Evolutionary conservation across 37 sponge, comb jelly and placozoan genomes (phyloP).

Genomic region (Agelas oroides): DNA sequence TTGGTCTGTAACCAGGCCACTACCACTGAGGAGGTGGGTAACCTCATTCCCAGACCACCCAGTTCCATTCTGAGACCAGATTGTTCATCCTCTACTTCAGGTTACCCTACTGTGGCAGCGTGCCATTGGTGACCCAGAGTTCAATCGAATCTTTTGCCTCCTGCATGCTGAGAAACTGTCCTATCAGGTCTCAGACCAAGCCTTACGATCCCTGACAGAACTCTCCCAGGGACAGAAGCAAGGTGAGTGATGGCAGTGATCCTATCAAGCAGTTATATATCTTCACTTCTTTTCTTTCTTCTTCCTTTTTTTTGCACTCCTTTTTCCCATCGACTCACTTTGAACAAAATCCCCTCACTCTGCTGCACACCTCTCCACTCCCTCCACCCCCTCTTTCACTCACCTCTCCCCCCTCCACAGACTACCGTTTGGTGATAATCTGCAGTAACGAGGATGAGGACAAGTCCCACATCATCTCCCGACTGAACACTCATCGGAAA

Average conservation of each 20-base stretch:
- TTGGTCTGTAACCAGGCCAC: constrained; percentile 60
- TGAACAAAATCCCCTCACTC: no score
- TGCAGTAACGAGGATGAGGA: constrained; percentile 75
- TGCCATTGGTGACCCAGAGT: constrained; percentile 68
- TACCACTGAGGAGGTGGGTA: constrained; percentile 73
- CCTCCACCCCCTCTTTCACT: no score
- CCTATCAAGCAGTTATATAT: no score
- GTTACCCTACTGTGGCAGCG: constrained; percentile 71
- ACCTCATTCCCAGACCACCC: no score
- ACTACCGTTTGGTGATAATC: constrained; percentile 66
- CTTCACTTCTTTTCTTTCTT: no score
- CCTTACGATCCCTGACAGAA: constrained; percentile 37
- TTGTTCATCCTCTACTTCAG: constrained; percentile 5
- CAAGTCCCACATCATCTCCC: constrained; percentile 60
- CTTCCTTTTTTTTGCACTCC: no score
- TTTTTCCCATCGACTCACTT: not conserved
- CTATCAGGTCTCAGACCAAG: constrained; percentile 67
- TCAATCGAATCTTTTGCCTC: constrained; percentile 69
- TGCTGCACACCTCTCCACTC: no score
- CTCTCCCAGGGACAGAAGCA: constrained; percentile 28
- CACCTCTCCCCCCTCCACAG: constrained; percentile 5
- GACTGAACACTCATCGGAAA: constrained; percentile 31
- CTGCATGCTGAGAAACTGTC: constrained; percentile 78
- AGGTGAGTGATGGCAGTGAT: not conserved
- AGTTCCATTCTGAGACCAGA: no score